These are phyloP conservation scores for Cerastis rubricosa DNA, from an alignment of 2,888 invertebrate genomes.

Conservation along the genomic window DNA sequence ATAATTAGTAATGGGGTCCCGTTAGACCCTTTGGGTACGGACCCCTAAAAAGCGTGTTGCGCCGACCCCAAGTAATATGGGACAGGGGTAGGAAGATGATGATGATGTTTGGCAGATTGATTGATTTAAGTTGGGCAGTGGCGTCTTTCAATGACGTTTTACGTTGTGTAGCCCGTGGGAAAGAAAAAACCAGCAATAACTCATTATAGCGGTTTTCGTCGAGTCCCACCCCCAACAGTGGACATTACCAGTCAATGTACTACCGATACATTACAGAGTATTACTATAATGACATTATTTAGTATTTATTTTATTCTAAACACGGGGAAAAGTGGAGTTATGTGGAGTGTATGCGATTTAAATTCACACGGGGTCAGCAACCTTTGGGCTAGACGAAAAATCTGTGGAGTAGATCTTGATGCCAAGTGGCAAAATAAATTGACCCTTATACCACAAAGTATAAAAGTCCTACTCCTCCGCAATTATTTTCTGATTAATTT, in stretches of 20 bases:
- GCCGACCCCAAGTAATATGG: too few relatives aligned
- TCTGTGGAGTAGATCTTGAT: conserved; percentile 18
- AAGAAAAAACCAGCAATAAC: not conserved
- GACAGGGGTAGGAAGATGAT: too few relatives aligned
- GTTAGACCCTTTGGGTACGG: too few relatives aligned
- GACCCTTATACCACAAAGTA: too few relatives aligned
- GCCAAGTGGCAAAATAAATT: too few relatives aligned
- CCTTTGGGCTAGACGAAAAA: conserved; percentile 39
- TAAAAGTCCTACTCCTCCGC: too few relatives aligned
- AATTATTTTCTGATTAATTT: too few relatives aligned
- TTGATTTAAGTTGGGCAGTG: not conserved
- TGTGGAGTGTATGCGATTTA: conserved; percentile 43
- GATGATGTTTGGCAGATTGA: too few relatives aligned
- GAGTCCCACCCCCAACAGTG: not conserved
- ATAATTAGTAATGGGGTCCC: too few relatives aligned
- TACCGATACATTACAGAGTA: conserved; percentile 23
- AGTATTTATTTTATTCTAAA: conserved; percentile 57
- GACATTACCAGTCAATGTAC: conserved; percentile 2
- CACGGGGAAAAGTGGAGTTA: conserved; percentile 59
- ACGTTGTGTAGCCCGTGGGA: not conserved
- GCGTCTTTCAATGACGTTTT: too few relatives aligned
- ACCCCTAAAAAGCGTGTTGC: too few relatives aligned
- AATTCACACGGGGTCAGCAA: conserved; percentile 55
- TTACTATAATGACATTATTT: conserved; percentile 39
- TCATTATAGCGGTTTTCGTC: not conserved